These are phyloP conservation scores for Ctena decussata DNA, from an alignment of 2,888 invertebrate genomes.

Conservation along the genomic window DNA sequence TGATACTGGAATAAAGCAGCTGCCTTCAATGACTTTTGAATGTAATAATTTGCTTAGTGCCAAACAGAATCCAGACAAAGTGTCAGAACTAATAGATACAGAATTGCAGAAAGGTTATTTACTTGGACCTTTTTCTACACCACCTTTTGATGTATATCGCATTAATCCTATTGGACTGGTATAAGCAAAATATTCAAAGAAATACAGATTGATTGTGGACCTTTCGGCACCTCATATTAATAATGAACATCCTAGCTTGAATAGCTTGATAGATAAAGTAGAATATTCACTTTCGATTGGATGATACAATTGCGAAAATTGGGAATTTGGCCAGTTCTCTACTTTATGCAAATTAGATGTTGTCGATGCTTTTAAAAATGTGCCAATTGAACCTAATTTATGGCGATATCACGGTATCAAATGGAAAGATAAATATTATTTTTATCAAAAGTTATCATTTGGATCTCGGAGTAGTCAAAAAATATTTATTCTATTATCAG, in stretches of 20 bases:
- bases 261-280: slow-evolving; percentile 62
- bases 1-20: not conserved
- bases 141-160: slow-evolving; percentile 46
- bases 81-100: slow-evolving; percentile 28
- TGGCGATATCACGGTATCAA: slow-evolving; percentile 47
- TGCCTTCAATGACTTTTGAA: not conserved
- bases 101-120: slow-evolving; percentile 57
- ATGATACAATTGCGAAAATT: not conserved
- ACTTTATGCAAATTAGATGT: slow-evolving; percentile 53
- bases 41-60: slow-evolving; percentile 44
- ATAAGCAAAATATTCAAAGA: slow-evolving; percentile 49
- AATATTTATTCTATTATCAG: slow-evolving; percentile 42
- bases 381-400: slow-evolving; percentile 42
- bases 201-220: slow-evolving; percentile 58
- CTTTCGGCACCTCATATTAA: slow-evolving; percentile 58
- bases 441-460: slow-evolving; percentile 40
- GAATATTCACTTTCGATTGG: slow-evolving; percentile 22
- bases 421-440: slow-evolving; percentile 51
- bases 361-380: slow-evolving; percentile 53
- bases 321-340: slow-evolving; percentile 14
- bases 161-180: slow-evolving; percentile 53
- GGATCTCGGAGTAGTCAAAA: slow-evolving; percentile 47
- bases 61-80: slow-evolving; percentile 17
- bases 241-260: slow-evolving; percentile 42
- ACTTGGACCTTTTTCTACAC: slow-evolving; percentile 33